These are phyloP conservation scores for Caenorhabditis latens DNA, from an alignment of 1,140 invertebrate genomes.

Conservation along the genomic window DNA sequence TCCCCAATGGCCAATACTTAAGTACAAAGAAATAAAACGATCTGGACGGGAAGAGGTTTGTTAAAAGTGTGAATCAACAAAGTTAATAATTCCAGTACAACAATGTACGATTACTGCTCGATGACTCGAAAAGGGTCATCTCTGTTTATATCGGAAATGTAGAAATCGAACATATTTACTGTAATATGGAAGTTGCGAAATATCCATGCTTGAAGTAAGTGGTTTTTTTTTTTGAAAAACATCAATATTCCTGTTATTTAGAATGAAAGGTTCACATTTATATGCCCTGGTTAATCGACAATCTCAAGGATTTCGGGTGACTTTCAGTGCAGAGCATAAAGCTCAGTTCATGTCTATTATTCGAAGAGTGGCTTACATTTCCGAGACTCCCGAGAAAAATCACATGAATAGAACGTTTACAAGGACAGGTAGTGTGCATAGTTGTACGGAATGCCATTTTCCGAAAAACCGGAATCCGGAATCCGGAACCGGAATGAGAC, in stretches of 20 bases:
- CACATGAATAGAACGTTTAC: slow-evolving; percentile 17
- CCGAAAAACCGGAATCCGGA: no score
- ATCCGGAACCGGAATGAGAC: no score
- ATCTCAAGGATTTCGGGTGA: slow-evolving; percentile 23
- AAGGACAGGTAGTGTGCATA: neutral
- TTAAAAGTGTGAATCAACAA: neutral
- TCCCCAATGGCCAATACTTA: neutral
- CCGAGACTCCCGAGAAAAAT: slow-evolving; percentile 13
- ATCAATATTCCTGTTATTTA: neutral
- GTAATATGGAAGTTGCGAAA: slow-evolving; percentile 22
- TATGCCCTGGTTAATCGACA: neutral
- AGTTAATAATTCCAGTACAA: neutral
- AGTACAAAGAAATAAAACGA: neutral
- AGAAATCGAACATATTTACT: neutral
- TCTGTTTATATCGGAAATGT: neutral
- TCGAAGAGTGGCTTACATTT: slow-evolving; percentile 5
- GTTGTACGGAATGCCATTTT: no score
- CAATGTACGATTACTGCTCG: neutral
- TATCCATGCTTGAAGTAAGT: slow-evolving; percentile 10
- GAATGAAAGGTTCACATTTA: neutral
- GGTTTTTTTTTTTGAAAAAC: neutral
- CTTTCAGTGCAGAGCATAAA: neutral
- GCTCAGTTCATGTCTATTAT: neutral
- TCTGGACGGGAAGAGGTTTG: neutral
- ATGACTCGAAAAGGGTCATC: neutral